Conservation (phyloP, 2,888 invertebrate genomes). For the Chorisops tibialis region DNA sequence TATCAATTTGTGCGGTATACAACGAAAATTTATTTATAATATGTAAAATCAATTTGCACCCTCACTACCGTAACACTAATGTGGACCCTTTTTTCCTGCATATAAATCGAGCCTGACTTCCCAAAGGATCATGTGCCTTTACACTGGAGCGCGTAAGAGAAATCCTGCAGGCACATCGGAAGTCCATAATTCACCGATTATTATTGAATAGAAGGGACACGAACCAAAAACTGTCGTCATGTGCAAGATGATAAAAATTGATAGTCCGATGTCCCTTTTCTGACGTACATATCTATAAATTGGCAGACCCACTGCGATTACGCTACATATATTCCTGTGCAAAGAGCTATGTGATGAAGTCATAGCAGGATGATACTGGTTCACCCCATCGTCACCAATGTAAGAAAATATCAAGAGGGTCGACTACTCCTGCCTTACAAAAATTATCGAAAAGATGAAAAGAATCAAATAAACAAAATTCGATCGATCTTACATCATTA, state of each 20-base stretch:
- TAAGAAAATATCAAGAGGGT: too few species aligned
- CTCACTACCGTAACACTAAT: neutral
- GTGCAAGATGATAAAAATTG: conserved; percentile 33
- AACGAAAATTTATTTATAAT: conserved; percentile 19
- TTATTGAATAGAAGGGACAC: conserved; percentile 31
- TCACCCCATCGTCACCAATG: conserved; percentile 17
- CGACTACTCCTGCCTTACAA: too few species aligned
- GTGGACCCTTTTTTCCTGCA: conserved; percentile 17
- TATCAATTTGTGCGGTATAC: neutral
- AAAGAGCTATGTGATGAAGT: conserved; percentile 18
- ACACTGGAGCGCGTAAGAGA: neutral
- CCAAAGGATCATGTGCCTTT: too few species aligned
- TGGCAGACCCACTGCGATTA: conserved; percentile 1
- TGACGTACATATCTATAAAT: conserved; percentile 30
- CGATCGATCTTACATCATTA: neutral
- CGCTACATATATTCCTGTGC: neutral
- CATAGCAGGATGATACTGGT: conserved; percentile 19
- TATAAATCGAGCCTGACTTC: conserved; percentile 10
- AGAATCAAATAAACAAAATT: neutral
- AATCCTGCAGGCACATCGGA: conserved; percentile 26
- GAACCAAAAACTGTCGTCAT: conserved; percentile 32
- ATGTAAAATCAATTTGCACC: conserved; percentile 24
- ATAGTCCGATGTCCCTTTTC: conserved; percentile 31
- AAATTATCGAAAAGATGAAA: conserved; percentile 13
- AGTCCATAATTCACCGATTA: conserved; percentile 32